Percentiles rank a stretch among this genome's conserved stretches.
Evolutionary conservation across 2,113 vertebrate species (phyloP).

Genomic region (Origma solitaria): DNA sequence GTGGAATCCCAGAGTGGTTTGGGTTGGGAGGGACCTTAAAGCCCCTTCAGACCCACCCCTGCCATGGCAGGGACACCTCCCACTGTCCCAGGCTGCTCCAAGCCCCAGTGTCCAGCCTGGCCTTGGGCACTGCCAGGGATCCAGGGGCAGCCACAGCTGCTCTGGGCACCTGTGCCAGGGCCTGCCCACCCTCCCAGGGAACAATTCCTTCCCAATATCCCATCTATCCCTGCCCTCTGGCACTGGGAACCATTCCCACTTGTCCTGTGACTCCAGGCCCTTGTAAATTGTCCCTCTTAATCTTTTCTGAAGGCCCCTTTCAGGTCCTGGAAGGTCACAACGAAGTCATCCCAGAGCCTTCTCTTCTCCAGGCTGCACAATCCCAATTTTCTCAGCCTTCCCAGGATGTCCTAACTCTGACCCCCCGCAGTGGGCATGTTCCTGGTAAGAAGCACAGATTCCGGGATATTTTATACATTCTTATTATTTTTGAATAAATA

Average conservation of each 20-base stretch:
- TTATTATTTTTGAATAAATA: neutral
- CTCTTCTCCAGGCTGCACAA: neutral
- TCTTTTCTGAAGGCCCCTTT: neutral
- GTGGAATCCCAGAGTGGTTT: neutral
- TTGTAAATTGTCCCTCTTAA: neutral
- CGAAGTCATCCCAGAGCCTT: neutral
- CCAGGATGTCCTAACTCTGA: neutral
- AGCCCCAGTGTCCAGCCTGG: neutral
- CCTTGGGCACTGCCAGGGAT: neutral
- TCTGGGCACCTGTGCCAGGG: neutral
- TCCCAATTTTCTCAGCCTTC: neutral
- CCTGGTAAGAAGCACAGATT: neutral
- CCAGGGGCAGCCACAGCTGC: neutral
- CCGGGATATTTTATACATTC: neutral
- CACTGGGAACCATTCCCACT: neutral
- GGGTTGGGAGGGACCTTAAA: neutral
- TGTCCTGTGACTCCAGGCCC: neutral
- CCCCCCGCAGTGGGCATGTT: neutral
- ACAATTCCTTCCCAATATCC: rapidly evolving
- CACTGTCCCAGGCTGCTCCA: neutral
- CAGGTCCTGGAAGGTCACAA: neutral
- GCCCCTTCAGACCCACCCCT: rapidly evolving
- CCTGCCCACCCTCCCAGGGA: rapidly evolving
- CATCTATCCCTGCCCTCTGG: neutral
- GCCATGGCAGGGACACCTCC: neutral